These are phyloP conservation scores for Ochlodes sylvanus DNA, from an alignment of 2,888 invertebrate genomes.

Conservation along the genomic window DNA sequence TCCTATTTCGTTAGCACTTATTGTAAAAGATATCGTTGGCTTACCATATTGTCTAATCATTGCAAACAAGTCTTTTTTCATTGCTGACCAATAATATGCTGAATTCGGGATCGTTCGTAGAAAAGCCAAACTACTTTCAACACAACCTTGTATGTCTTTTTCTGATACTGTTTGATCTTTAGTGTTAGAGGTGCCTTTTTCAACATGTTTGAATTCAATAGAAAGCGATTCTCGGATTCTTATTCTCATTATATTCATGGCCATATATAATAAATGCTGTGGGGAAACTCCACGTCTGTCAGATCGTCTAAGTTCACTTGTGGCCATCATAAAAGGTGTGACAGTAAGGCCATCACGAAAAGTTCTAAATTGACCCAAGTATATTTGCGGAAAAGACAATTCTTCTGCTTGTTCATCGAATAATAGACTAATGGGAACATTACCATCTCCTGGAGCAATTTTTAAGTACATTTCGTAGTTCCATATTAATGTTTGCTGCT, in stretches of 20 bases:
- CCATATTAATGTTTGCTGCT: too few relatives aligned
- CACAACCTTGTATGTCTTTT: too few relatives aligned
- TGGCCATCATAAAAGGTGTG: constrained; percentile 51
- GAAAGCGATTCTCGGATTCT: constrained; percentile 1
- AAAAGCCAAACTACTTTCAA: too few relatives aligned
- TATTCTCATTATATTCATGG: constrained; percentile 46
- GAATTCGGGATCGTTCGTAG: too few relatives aligned
- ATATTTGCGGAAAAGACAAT: constrained; percentile 47
- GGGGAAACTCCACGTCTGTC: constrained; percentile 55
- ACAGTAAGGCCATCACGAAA: constrained; percentile 45
- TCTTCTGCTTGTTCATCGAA: constrained; percentile 38
- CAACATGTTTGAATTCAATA: constrained; percentile 22
- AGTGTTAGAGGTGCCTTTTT: not conserved
- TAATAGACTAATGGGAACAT: constrained; percentile 24
- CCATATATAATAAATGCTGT: constrained; percentile 50
- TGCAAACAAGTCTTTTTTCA: too few relatives aligned
- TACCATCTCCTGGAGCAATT: constrained; percentile 2
- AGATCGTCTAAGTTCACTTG: constrained; percentile 52
- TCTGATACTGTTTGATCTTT: too few relatives aligned
- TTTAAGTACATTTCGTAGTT: too few relatives aligned
- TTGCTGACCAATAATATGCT: too few relatives aligned
- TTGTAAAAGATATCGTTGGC: too few relatives aligned
- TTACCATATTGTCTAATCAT: too few relatives aligned
- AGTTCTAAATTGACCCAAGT: constrained; percentile 50
- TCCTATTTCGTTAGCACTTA: too few relatives aligned